These are phyloP conservation scores for Ciconia boyciana DNA, from an alignment of 2,113 vertebrate species.

Conservation along the genomic window DNA sequence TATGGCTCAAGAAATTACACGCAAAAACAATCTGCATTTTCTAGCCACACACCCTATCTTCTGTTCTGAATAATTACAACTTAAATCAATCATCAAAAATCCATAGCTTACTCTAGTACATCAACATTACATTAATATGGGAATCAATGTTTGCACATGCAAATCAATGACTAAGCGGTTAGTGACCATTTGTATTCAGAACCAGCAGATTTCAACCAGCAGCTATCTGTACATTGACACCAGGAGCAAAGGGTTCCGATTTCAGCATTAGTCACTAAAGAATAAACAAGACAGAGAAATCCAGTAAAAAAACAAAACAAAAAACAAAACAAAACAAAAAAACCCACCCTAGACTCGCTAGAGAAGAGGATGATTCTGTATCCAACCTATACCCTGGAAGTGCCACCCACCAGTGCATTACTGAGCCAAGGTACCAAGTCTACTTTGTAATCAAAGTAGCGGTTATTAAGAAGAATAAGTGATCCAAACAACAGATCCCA, in stretches of 20 bases:
- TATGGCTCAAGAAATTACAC: not conserved
- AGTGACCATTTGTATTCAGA: not conserved
- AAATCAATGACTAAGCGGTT: not conserved
- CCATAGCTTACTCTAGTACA: not conserved
- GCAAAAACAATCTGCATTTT: not conserved
- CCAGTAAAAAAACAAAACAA: fast-evolving
- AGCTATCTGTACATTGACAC: not conserved
- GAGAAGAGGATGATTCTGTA: not conserved
- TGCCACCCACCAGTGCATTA: not conserved
- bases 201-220: not conserved
- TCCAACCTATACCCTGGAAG: not conserved
- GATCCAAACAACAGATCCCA: not conserved
- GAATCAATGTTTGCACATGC: not conserved
- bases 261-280: not conserved
- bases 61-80: not conserved
- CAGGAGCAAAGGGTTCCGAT: not conserved
- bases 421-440: not conserved
- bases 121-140: not conserved
- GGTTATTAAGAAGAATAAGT: not conserved
- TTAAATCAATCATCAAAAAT: not conserved
- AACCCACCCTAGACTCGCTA: not conserved
- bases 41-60: not conserved
- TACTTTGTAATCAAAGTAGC: not conserved
- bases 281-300: not conserved
- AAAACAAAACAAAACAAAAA: not conserved